Conservation (phyloP, 2,797 vertebrate species). For the Gambelia wislizenii region DNA sequence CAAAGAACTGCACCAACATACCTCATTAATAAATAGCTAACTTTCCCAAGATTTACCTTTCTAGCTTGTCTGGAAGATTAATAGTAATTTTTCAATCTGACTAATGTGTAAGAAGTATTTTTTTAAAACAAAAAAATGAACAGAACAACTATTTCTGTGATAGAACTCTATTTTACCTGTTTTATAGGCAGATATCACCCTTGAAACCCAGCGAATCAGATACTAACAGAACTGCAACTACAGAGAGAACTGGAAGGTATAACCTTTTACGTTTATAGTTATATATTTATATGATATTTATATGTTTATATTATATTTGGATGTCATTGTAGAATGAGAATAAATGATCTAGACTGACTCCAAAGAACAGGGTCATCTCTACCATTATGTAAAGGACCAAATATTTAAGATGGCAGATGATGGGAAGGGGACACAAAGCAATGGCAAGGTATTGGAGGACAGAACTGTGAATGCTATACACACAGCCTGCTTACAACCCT, state of each 20-base stretch:
- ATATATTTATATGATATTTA: no score
- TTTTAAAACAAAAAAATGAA: neutral
- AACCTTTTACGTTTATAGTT: neutral
- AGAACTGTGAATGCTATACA: no score
- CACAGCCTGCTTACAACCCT: no score
- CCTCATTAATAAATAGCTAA: neutral
- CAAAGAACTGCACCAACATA: no score
- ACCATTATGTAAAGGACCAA: no score
- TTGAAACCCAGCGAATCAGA: neutral
- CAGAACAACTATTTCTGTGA: neutral
- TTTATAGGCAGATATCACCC: slow-evolving; percentile 53
- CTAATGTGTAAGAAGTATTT: neutral
- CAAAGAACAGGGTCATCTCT: no score
- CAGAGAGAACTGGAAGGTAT: slow-evolving; percentile 53
- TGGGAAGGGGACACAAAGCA: no score
- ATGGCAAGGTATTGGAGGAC: no score
- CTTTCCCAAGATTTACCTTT: neutral
- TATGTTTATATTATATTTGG: no score
- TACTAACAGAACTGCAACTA: slow-evolving; percentile 41
- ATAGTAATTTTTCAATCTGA: neutral
- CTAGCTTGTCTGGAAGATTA: neutral
- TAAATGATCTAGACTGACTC: neutral
- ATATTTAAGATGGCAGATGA: no score
- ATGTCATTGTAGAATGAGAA: neutral
- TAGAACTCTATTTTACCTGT: slow-evolving; percentile 34